phyloP scores from a whole-genome alignment of 2,113 vertebrate species.

The Hydropotes inermis region DNA sequence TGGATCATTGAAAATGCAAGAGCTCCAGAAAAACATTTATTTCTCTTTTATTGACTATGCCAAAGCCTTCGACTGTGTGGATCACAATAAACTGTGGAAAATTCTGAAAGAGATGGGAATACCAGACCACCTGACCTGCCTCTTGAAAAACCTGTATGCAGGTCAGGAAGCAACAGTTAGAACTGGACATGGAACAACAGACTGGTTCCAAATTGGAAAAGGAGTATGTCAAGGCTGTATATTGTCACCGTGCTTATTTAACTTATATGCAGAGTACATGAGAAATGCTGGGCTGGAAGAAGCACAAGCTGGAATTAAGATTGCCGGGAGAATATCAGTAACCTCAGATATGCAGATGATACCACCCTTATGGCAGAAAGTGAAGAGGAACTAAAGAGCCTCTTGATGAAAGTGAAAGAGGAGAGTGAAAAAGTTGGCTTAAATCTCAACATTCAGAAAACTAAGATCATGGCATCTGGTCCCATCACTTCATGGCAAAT shows the following conservation, averaged over 20 bases:
- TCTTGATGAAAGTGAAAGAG: neutral
- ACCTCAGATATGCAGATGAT: neutral
- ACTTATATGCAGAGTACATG: neutral
- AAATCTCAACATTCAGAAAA: neutral
- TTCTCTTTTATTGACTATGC: neutral
- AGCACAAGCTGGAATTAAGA: neutral
- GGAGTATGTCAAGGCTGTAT: too few relatives aligned
- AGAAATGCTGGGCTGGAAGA: neutral
- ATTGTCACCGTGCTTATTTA: neutral
- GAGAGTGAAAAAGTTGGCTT: neutral
- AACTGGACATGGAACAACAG: neutral
- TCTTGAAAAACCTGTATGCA: neutral
- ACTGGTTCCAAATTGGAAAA: neutral
- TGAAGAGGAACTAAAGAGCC: neutral
- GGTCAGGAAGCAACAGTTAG: neutral
- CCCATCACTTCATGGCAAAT: neutral
- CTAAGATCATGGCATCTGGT: neutral
- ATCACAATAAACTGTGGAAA: neutral
- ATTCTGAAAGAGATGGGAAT: neutral
- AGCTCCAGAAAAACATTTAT: neutral
- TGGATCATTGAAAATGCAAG: neutral
- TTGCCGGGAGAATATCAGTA: fast-evolving
- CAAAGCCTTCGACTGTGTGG: neutral
- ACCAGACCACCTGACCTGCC: neutral
- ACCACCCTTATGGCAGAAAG: neutral